These are phyloP conservation scores for Papilio aristodemus DNA, from an alignment of 1,140 invertebrate species.

Conservation along the genomic window DNA sequence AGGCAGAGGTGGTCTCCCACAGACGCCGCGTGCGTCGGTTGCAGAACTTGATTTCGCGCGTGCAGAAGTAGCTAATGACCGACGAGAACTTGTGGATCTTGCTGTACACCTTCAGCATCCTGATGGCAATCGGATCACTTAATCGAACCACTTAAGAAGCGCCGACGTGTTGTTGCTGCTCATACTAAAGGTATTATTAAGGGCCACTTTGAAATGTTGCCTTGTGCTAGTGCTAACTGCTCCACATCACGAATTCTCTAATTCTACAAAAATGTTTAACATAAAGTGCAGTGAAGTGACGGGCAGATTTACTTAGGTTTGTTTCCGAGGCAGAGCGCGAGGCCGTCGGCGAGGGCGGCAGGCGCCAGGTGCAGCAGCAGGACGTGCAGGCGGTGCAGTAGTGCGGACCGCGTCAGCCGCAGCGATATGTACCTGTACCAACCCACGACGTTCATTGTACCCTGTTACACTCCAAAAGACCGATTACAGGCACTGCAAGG, in stretches of 20 bases:
- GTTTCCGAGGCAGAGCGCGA: slow-evolving; percentile 82
- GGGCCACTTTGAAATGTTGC: too few relatives aligned
- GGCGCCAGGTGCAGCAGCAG: slow-evolving; percentile 84
- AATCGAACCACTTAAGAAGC: background rate
- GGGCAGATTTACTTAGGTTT: slow-evolving; percentile 85
- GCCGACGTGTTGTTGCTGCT: too few relatives aligned
- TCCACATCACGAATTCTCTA: too few relatives aligned
- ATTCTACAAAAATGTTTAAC: too few relatives aligned
- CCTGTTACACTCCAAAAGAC: background rate
- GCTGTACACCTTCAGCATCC: slow-evolving; percentile 85
- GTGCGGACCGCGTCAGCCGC: slow-evolving; percentile 70
- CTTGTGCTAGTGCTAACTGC: too few relatives aligned
- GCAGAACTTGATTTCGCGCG: slow-evolving; percentile 85
- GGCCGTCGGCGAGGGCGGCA: slow-evolving; percentile 84
- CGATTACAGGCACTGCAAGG: too few relatives aligned
- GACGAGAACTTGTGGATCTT: slow-evolving; percentile 88
- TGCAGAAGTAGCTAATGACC: slow-evolving; percentile 87
- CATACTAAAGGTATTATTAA: too few relatives aligned
- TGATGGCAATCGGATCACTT: too few relatives aligned
- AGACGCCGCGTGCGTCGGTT: slow-evolving; percentile 82
- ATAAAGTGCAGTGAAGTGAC: too few relatives aligned
- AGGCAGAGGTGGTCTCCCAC: slow-evolving; percentile 52
- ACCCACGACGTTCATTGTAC: too few relatives aligned
- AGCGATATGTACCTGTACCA: slow-evolving; percentile 79
- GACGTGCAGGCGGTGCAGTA: slow-evolving; percentile 77